Conservation (phyloP, 2,113 vertebrate species). For the Toxotes jaculatrix region DNA sequence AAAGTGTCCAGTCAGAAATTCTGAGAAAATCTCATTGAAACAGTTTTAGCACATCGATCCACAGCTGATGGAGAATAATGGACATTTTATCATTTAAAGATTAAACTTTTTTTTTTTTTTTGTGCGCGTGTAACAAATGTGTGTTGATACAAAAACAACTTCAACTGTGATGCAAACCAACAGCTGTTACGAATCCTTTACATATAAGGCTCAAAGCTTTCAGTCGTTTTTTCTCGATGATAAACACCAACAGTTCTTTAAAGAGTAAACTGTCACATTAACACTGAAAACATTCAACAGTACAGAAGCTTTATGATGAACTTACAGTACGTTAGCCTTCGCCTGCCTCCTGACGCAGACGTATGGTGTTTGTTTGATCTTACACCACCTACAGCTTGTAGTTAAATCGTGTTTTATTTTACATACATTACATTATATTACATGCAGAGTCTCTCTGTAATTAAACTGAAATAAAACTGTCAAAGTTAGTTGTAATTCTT, state of each 20-base stretch:
- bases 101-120: neutral
- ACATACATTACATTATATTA: conserved; percentile 36
- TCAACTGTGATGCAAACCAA: neutral
- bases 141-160: neutral
- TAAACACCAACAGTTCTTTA: neutral
- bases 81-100: neutral
- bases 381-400: neutral
- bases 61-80: neutral
- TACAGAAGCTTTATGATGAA: neutral
- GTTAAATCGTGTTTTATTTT: conserved; percentile 3
- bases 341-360: neutral
- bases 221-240: neutral
- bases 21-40: neutral
- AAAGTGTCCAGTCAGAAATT: conserved; percentile 9
- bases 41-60: neutral
- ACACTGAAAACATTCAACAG: conserved; percentile 37
- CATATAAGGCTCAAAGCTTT: conserved; percentile 21
- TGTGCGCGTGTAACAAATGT: neutral
- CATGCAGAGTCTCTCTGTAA: conserved; percentile 23
- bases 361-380: neutral
- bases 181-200: conserved; percentile 3
- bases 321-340: neutral
- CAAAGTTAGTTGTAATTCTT: neutral
- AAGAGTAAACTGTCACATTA: neutral
- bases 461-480: neutral